These are phyloP conservation scores for Phalacrocorax aristotelis DNA, from an alignment of 2,113 vertebrate species.

Conservation along the genomic window DNA sequence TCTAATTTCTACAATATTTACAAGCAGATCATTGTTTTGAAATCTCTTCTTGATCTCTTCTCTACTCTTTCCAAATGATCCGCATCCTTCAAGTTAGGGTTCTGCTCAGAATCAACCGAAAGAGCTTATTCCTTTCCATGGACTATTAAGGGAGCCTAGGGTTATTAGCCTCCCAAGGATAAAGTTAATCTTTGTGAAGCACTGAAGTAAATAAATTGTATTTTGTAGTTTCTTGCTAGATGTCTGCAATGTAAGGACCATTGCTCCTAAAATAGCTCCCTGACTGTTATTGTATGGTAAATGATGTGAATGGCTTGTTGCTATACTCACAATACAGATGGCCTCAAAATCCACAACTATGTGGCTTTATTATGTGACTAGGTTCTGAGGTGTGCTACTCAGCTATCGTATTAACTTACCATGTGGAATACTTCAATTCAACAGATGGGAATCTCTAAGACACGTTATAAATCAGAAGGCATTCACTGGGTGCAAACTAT, in stretches of 20 bases:
- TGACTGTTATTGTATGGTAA: conserved; percentile 50
- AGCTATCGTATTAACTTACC: conserved; percentile 21
- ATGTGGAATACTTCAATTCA: background rate
- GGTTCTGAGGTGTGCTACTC: conserved; percentile 8
- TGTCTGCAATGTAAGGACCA: conserved; percentile 48
- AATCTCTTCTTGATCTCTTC: background rate
- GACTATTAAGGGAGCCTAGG: conserved; percentile 24
- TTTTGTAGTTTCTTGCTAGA: conserved; percentile 46
- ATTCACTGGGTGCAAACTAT: background rate
- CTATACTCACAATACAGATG: conserved; percentile 43
- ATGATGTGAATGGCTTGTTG: conserved; percentile 55
- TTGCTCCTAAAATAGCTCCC: conserved; percentile 54
- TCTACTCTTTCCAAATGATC: background rate
- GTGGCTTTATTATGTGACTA: conserved; percentile 20
- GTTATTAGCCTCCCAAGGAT: conserved; percentile 61
- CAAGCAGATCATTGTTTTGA: background rate
- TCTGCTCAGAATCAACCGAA: conserved; percentile 9
- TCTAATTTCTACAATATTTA: background rate
- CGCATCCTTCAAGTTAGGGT: background rate
- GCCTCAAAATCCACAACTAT: conserved; percentile 16
- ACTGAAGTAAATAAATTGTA: conserved; percentile 60
- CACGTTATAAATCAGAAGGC: background rate
- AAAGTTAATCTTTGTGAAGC: conserved; percentile 57
- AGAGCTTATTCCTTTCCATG: conserved; percentile 32
- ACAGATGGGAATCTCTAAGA: conserved; percentile 28